Evolutionary conservation across 2,888 invertebrate species (phyloP).

Genomic region (Calliscelio sp.): DNA sequence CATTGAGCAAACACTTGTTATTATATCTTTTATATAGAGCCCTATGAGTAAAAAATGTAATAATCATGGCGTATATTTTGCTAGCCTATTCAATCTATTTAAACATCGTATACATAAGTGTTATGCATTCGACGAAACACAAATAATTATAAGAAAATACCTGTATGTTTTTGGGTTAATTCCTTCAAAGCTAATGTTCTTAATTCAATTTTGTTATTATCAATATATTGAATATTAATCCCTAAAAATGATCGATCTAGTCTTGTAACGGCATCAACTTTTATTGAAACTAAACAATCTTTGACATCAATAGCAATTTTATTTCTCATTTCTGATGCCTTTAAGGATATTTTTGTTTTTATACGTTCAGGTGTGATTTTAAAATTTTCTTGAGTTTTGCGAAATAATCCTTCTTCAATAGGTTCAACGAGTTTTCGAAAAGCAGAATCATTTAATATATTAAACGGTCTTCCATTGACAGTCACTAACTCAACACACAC

Average conservation of each 20-base stretch:
- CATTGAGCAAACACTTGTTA: no score
- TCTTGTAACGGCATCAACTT: slow-evolving; percentile 14
- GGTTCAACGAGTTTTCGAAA: not conserved
- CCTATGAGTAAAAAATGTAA: no score
- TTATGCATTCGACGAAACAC: no score
- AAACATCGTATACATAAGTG: no score
- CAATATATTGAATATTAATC: slow-evolving; percentile 8
- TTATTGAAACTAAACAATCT: not conserved
- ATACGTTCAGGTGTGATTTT: not conserved
- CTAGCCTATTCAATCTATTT: no score
- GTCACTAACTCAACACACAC: not conserved
- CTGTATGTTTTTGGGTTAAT: slow-evolving; percentile 15
- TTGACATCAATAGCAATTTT: not conserved
- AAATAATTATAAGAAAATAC: no score
- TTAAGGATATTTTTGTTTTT: not conserved
- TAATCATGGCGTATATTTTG: no score
- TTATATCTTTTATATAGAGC: no score
- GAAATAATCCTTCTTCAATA: not conserved
- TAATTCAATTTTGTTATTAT: not conserved
- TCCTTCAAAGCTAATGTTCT: slow-evolving; percentile 20
- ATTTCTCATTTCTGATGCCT: not conserved
- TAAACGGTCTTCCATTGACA: not conserved
- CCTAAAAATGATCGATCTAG: slow-evolving; percentile 21
- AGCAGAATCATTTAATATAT: not conserved
- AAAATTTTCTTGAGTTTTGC: not conserved